A percentile compares a stretch with the other conserved stretches of the same genome.
These are phyloP conservation scores for Nyctibius bracteatus DNA, from an alignment of 2,113 vertebrate species.

Conservation along the genomic window DNA sequence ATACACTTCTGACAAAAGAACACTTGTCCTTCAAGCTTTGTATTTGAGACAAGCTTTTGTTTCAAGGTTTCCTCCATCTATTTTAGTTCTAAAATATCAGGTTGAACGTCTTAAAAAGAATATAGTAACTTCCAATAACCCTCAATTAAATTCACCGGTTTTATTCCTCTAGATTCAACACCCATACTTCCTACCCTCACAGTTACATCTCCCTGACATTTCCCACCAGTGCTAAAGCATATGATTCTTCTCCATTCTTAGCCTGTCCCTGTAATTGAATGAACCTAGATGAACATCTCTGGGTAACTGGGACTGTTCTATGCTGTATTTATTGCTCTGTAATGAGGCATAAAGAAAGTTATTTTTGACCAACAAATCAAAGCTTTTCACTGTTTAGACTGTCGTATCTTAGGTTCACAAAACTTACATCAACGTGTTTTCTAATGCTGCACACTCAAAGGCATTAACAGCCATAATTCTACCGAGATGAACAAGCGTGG, in stretches of 20 bases:
- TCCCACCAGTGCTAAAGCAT: neutral
- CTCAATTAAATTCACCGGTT: neutral
- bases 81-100: neutral
- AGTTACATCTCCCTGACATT: neutral
- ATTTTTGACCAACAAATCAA: neutral
- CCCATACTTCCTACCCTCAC: neutral
- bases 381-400: neutral
- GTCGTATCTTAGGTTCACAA: neutral
- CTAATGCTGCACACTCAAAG: neutral
- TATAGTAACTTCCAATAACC: neutral
- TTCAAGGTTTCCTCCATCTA: neutral
- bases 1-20: neutral
- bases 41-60: neutral
- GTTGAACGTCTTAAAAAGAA: neutral
- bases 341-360: neutral
- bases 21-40: neutral
- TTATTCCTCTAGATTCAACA: neutral
- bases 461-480: neutral
- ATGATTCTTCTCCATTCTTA: neutral
- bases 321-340: neutral
- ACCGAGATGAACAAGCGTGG: neutral
- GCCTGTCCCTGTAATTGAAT: neutral
- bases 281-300: neutral
- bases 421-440: neutral
- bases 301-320: neutral